phyloP scores from a whole-genome alignment of 2,113 vertebrate genomes.

The Chaenogobius annularis region DNA sequence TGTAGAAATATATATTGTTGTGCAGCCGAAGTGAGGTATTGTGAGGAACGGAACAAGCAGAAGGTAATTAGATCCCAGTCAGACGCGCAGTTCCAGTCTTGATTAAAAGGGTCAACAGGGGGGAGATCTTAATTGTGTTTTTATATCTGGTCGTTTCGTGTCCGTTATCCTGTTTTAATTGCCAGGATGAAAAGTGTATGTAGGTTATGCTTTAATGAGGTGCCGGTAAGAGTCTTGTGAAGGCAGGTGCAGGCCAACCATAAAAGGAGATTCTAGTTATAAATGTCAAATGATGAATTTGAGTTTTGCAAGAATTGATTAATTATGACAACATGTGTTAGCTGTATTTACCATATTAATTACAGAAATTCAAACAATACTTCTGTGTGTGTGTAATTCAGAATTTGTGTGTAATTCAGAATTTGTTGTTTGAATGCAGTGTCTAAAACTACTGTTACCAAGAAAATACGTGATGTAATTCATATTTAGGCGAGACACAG shows the following conservation, averaged over 20 bases:
- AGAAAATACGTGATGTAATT: too few relatives aligned
- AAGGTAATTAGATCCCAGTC: conserved; percentile 64
- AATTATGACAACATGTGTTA: neutral
- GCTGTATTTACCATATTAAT: too few relatives aligned
- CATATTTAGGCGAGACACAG: too few relatives aligned
- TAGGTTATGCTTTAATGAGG: conserved; percentile 46
- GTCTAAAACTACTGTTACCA: too few relatives aligned
- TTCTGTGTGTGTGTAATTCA: too few relatives aligned
- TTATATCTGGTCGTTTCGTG: conserved; percentile 48
- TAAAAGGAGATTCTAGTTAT: neutral
- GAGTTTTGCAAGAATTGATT: neutral
- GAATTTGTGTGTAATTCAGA: too few relatives aligned
- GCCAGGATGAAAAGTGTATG: conserved; percentile 58
- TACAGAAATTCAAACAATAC: too few relatives aligned
- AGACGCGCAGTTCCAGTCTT: conserved; percentile 47
- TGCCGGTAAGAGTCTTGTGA: neutral
- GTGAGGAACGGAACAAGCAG: conserved; percentile 54
- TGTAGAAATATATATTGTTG: neutral
- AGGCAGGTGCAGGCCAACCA: neutral
- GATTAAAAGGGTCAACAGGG: conserved; percentile 62
- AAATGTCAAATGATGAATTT: neutral
- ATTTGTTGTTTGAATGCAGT: too few relatives aligned
- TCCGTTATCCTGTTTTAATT: conserved; percentile 62
- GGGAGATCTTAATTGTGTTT: conserved; percentile 19
- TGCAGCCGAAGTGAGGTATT: conserved; percentile 50